Percentiles rank a stretch among this genome's conserved stretches.
Evolutionary conservation across 1,140 invertebrate species (phyloP).

Genomic region (Acromyrmex echinatior): DNA sequence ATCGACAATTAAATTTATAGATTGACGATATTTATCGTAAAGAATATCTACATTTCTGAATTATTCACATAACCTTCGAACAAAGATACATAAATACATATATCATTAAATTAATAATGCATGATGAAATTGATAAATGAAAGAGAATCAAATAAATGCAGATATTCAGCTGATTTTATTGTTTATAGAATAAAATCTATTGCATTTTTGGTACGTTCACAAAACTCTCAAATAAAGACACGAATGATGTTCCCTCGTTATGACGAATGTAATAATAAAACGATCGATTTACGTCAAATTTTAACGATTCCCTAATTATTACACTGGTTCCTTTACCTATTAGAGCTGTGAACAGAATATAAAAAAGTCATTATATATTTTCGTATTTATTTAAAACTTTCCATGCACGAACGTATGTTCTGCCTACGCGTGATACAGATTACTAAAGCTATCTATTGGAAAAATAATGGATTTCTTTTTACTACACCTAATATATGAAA

Average conservation of each 20-base stretch:
- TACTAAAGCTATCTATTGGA: no score
- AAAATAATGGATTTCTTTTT: no score
- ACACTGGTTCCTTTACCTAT: background rate
- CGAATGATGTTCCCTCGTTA: background rate
- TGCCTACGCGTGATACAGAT: no score
- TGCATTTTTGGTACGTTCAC: background rate
- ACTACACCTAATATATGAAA: no score
- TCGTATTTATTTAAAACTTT: background rate
- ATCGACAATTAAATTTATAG: background rate
- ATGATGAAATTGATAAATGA: background rate
- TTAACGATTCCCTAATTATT: background rate
- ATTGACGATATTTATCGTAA: background rate
- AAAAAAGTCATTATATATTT: background rate
- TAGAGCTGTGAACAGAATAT: background rate
- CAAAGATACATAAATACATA: background rate
- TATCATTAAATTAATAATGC: background rate
- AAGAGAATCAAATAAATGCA: background rate
- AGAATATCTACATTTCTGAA: background rate
- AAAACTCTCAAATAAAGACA: slow-evolving; percentile 9
- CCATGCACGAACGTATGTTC: background rate
- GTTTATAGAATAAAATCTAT: background rate
- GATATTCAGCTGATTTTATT: background rate
- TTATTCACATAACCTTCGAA: background rate
- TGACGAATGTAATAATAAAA: slow-evolving; percentile 13
- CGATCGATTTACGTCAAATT: slow-evolving; percentile 8